Evolutionary conservation across 2,888 invertebrate species (phyloP).

Genomic region (Cremastinae sp.): DNA sequence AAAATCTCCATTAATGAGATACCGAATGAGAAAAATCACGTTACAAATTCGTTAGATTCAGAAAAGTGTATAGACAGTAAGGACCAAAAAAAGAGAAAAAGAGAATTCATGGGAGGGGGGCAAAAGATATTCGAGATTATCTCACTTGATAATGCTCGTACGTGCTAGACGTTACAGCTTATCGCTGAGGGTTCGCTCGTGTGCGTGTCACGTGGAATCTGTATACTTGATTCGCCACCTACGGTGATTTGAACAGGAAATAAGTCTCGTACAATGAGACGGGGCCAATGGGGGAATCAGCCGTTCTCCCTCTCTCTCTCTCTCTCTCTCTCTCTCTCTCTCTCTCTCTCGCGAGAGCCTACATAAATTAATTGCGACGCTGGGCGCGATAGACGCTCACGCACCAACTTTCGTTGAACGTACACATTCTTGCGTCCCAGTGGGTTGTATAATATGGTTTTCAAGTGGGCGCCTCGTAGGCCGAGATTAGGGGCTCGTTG

Average conservation of each 20-base stretch:
- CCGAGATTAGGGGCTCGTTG: conserved; percentile 77
- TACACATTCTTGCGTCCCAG: conserved; percentile 1
- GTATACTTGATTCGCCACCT: conserved; percentile 63
- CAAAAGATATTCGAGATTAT: conserved; percentile 54
- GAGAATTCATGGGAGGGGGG: conserved; percentile 24
- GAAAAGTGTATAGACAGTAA: conserved; percentile 14
- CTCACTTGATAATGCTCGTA: conserved; percentile 58
- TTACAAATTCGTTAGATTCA: conserved; percentile 40
- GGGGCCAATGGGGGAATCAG: conserved; percentile 61
- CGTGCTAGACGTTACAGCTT: conserved; percentile 55
- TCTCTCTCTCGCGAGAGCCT: no score
- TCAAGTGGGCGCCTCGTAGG: conserved; percentile 72
- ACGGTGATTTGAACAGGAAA: conserved; percentile 55
- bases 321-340: no score
- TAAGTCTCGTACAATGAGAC: conserved; percentile 44
- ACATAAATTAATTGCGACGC: conserved; percentile 78
- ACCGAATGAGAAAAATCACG: conserved; percentile 26
- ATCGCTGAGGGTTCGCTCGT: conserved; percentile 34
- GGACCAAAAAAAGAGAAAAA: conserved; percentile 19
- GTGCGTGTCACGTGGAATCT: conserved; percentile 40
- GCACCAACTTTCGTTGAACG: neutral
- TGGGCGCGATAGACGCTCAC: conserved; percentile 65
- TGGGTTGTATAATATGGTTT: conserved; percentile 51
- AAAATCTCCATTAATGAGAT: conserved; percentile 1
- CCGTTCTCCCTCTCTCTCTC: no score